Evolutionary conservation across 2,888 invertebrate species (phyloP), one percentile per base, ranked within the genome.

Genomic region (Tenthredo livida): DNA sequence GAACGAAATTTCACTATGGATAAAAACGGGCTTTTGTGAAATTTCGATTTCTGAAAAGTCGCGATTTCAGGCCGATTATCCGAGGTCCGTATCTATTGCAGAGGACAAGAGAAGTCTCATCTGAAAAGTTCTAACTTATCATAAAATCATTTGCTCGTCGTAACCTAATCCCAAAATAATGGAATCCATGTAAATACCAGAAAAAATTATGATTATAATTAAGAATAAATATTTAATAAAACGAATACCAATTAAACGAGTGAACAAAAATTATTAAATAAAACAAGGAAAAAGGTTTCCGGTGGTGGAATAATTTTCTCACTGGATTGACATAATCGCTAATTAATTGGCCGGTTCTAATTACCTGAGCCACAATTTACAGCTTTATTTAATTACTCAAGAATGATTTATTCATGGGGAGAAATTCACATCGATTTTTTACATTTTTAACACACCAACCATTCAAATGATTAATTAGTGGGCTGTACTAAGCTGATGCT

Each of bases 191-290:
- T 83, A 83, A 83, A 83, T 83, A 83, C 65, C 83, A 21, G 50
- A 50, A 43, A 43, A 70, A 67, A 83, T 67, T 83, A 83, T 83
- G 21, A 65, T 65, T 83, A 70, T 83, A 10, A 83, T 65, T 83
- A 83, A 83, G 70, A 83, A 83, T 83, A 83, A 83, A 83, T 83
- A 83, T 83, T 83, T 83, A 83, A 83, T 83, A 83, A 83, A 83
- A 65, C 29, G 33, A 67, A 80, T 80, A 50, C 80, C 37, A 21
- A 40, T 67, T 61, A 29, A 77, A 29, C 67, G 29, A 47, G 21
- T 29, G 21, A 25, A n/a, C 17, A 29, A 29, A 29, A 25, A 15
- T 7, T 17, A 73, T 40, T 17, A 7, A 70, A 9, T 40, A 33
- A 17, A n/a, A 17, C 17, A 17, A 33, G 17, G 9, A 37, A 33